phyloP scores from a whole-genome alignment of 2,797 vertebrate species.

The Coendou prehensilis region DNA sequence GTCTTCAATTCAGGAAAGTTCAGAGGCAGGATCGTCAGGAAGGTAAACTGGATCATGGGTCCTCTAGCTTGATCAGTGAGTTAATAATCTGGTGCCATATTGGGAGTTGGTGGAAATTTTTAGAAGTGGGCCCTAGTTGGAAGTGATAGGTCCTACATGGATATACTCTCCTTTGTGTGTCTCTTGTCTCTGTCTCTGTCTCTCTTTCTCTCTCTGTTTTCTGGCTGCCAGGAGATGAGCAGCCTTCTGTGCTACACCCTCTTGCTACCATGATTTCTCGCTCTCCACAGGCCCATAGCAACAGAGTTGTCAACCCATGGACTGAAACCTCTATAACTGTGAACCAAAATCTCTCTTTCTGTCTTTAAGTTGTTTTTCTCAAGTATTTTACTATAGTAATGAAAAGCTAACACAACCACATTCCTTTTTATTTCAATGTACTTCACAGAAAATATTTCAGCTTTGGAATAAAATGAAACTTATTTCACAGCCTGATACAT shows the following conservation, averaged over 20 bases:
- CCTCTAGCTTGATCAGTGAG: not conserved
- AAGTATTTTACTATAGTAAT: not conserved
- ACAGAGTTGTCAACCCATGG: not conserved
- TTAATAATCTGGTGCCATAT: not conserved
- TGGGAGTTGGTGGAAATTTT: not conserved
- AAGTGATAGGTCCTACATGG: not conserved
- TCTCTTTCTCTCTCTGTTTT: not conserved
- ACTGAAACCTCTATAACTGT: not conserved
- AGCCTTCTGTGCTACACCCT: not conserved
- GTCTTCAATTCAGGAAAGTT: not conserved
- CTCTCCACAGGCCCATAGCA: not conserved
- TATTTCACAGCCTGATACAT: not conserved
- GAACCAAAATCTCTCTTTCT: not conserved
- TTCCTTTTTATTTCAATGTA: not conserved
- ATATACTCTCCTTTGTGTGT: not conserved
- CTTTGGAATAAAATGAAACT: constrained; percentile 11
- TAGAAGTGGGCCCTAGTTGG: not conserved
- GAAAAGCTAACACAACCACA: not conserved
- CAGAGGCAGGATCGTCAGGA: not conserved
- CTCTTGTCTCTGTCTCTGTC: not conserved
- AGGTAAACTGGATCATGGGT: not conserved
- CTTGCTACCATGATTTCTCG: not conserved
- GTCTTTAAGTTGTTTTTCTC: not conserved
- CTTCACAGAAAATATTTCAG: not conserved
- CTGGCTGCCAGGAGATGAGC: not conserved